Percentiles rank a stretch among this genome's conserved stretches.
Conservation (phyloP, 2,797 vertebrate species). For the Rhincodon typus region DNA sequence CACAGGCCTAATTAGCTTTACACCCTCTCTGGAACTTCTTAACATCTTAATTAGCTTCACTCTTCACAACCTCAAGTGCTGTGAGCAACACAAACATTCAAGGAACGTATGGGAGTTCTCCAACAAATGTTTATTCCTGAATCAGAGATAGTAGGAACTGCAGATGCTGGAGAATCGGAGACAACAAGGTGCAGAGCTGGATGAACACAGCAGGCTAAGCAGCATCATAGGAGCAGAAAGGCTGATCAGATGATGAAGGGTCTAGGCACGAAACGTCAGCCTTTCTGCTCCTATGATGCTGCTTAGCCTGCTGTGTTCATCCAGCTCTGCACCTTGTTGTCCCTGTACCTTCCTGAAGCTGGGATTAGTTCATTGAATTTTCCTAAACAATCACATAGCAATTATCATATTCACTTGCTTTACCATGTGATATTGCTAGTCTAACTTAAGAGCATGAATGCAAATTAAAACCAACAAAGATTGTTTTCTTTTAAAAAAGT, state of each 20-base stretch:
- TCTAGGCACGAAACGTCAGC: too few species aligned
- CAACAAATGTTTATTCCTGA: too few species aligned
- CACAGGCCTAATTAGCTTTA: background rate
- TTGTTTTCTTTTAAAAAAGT: background rate
- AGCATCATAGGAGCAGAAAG: too few species aligned
- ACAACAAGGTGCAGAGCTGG: too few species aligned
- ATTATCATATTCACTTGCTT: background rate
- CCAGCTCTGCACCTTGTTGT: too few species aligned
- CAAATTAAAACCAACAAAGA: constrained; percentile 21
- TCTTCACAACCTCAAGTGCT: background rate
- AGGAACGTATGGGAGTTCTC: too few species aligned
- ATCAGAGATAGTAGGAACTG: too few species aligned
- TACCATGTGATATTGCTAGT: background rate
- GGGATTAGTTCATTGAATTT: background rate
- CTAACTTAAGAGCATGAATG: background rate
- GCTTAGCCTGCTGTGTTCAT: too few species aligned
- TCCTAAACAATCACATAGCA: background rate
- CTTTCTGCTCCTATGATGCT: too few species aligned
- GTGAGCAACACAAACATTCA: background rate
- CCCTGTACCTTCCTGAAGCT: background rate
- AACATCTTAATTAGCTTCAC: constrained; percentile 10
- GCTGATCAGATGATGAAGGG: too few species aligned
- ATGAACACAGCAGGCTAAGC: too few species aligned
- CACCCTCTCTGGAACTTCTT: background rate
- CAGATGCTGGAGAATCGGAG: too few species aligned